Conservation (phyloP, 2,888 invertebrate genomes). For the Cerceris rybyensis region DNA sequence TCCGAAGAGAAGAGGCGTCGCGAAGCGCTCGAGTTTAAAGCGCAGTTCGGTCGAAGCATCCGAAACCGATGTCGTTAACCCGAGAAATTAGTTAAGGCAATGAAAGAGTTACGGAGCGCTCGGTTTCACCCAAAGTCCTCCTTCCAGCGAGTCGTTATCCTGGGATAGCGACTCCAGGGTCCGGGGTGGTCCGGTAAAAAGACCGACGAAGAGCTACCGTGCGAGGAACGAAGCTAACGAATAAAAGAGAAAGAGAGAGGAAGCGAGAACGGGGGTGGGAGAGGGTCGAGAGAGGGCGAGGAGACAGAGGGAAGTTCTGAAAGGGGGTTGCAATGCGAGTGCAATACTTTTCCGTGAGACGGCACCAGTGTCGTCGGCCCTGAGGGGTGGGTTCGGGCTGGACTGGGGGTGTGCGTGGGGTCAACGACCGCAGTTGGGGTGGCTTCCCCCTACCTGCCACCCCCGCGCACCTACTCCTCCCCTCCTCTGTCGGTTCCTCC, state of each 20-base stretch:
- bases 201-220: constrained; percentile 21
- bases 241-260: constrained; percentile 16
- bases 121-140: constrained; percentile 44
- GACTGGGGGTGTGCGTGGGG: constrained; percentile 77
- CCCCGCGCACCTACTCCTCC: constrained; percentile 57
- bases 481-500: constrained; percentile 36
- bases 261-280: constrained; percentile 23
- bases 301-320: constrained; percentile 67
- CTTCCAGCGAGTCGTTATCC: constrained; percentile 45
- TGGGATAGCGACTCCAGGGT: constrained; percentile 38
- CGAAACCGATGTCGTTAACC: constrained; percentile 19
- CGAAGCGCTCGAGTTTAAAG: too few species aligned
- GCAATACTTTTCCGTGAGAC: constrained; percentile 79
- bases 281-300: constrained; percentile 22
- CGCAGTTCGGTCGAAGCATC: constrained; percentile 2
- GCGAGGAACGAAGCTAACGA: constrained; percentile 9
- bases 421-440: constrained; percentile 80
- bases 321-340: constrained; percentile 73
- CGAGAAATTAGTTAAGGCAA: constrained; percentile 39
- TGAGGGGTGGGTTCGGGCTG: constrained; percentile 77
- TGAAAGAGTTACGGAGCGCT: constrained; percentile 39
- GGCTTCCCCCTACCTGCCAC: constrained; percentile 75
- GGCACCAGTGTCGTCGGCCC: constrained; percentile 79
- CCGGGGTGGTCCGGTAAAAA: constrained; percentile 40
- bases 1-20: background rate